These are phyloP conservation scores for Ptychochromis oligacanthus DNA, from an alignment of 2,113 vertebrate species.

Conservation along the genomic window DNA sequence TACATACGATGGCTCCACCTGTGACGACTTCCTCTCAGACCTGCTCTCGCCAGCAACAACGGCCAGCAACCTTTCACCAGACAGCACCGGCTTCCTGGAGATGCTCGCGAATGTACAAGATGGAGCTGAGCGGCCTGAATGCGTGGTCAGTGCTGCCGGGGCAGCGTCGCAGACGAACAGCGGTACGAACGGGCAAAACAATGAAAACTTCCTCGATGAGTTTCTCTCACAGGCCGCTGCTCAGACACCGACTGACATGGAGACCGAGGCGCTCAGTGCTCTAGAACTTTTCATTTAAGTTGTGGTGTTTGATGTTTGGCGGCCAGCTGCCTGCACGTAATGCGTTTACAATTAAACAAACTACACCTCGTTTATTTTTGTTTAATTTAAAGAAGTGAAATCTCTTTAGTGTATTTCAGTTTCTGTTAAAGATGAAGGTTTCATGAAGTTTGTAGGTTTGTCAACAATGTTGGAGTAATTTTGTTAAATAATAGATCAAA, in stretches of 20 bases:
- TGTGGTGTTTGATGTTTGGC: background rate
- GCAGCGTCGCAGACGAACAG: background rate
- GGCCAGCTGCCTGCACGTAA: background rate
- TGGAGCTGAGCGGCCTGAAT: slow-evolving; percentile 7
- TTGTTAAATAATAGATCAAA: background rate
- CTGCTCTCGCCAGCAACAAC: slow-evolving; percentile 84
- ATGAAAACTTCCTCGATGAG: slow-evolving; percentile 85
- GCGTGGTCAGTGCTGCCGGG: fast-evolving
- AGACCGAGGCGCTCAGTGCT: slow-evolving; percentile 80
- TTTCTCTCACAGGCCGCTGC: slow-evolving; percentile 80
- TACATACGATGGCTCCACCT: slow-evolving; percentile 67
- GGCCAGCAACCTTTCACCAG: slow-evolving; percentile 78
- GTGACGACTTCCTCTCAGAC: slow-evolving; percentile 85
- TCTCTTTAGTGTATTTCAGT: background rate
- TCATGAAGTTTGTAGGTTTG: background rate
- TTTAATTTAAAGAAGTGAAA: background rate
- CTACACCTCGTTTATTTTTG: background rate
- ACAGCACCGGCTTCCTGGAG: slow-evolving; percentile 83
- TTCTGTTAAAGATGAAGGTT: background rate
- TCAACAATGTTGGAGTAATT: background rate
- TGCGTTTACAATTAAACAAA: background rate
- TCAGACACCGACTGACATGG: slow-evolving; percentile 72
- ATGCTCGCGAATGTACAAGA: slow-evolving; percentile 70
- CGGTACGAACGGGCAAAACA: slow-evolving; percentile 41
- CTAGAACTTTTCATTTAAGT: slow-evolving; percentile 85